A percentile compares a stretch with the other conserved stretches of the same genome.
Evolutionary conservation across 2,888 invertebrate species (phyloP).

Genomic region (Pheosia gnoma): DNA sequence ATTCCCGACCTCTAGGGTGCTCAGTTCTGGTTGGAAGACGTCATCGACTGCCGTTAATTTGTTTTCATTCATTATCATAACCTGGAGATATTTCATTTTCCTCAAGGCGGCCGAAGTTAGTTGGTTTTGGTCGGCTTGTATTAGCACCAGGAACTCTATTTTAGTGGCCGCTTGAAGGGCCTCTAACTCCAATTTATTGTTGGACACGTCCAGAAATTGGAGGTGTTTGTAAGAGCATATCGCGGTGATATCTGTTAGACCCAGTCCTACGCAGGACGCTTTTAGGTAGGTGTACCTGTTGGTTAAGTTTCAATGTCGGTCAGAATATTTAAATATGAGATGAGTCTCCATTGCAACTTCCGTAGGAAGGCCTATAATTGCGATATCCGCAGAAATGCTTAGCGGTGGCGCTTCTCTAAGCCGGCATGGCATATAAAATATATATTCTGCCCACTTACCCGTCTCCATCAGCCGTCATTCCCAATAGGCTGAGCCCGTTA

Average conservation of each 20-base stretch:
- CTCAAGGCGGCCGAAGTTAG: conserved; percentile 75
- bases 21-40: conserved; percentile 81
- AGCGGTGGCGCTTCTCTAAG: too few species aligned
- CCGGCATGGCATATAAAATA: background rate
- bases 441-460: conserved; percentile 50
- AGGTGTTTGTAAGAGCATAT: conserved; percentile 81
- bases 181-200: conserved; percentile 76
- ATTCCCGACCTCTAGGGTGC: conserved; percentile 82
- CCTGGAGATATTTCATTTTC: conserved; percentile 84
- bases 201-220: conserved; percentile 83
- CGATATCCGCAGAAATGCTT: too few species aligned
- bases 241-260: conserved; percentile 78
- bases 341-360: too few species aligned
- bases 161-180: conserved; percentile 75
- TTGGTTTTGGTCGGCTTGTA: conserved; percentile 84
- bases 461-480: conserved; percentile 76
- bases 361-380: too few species aligned
- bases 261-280: conserved; percentile 75
- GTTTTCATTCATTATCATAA: conserved; percentile 82
- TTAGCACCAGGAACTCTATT: conserved; percentile 81
- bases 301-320: conserved; percentile 8
- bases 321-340: background rate
- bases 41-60: conserved; percentile 76
- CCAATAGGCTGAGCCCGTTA: conserved; percentile 66
- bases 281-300: conserved; percentile 84